Conservation (phyloP, 2,113 vertebrate genomes). For the Connochaetes taurinus region DNA sequence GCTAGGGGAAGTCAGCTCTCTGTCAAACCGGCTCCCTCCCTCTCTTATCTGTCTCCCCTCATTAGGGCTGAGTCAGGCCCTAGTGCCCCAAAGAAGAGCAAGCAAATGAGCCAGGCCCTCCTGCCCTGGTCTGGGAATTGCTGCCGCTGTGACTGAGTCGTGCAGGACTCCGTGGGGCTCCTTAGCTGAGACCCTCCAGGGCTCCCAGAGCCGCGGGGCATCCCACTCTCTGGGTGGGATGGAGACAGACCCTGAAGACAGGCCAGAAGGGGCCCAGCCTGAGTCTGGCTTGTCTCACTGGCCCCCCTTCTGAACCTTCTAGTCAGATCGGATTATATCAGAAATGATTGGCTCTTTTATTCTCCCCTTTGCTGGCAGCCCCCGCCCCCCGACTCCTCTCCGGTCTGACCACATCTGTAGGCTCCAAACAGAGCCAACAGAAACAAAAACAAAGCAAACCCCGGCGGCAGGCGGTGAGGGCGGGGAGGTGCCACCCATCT, state of each 20-base stretch:
- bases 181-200: neutral
- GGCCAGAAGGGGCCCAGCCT: neutral
- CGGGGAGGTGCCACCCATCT: neutral
- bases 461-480: neutral
- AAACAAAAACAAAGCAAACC: neutral
- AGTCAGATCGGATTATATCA: neutral
- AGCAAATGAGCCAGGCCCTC: neutral
- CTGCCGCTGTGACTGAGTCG: neutral
- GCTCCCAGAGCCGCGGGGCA: neutral
- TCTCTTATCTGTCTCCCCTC: slow-evolving; percentile 19
- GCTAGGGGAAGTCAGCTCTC: neutral
- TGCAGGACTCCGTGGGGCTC: neutral
- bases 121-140: neutral
- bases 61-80: neutral
- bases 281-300: neutral
- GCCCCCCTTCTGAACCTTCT: neutral
- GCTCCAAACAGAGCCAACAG: neutral
- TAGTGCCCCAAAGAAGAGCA: neutral
- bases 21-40: neutral
- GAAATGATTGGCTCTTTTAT: neutral
- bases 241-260: neutral
- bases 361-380: neutral
- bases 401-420: neutral
- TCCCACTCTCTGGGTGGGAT: neutral
- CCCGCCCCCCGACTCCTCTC: neutral